Evolutionary conservation across 2,888 invertebrate genomes (phyloP).

Genomic region (Camponotus fellah): DNA sequence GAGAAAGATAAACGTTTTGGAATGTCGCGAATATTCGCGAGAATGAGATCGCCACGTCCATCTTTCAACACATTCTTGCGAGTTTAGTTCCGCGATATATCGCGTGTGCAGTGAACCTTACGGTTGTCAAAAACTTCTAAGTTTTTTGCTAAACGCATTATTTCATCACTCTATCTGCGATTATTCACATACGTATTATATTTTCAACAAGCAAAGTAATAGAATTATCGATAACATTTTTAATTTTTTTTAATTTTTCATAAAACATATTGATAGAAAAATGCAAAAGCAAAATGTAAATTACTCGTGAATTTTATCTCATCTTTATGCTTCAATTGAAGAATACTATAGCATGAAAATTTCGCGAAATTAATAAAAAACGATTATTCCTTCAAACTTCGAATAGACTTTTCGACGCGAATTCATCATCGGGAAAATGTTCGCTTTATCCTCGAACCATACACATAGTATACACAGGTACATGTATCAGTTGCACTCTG

Average conservation of each 20-base stretch:
- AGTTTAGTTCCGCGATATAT: slow-evolving; percentile 3
- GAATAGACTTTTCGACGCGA: background rate
- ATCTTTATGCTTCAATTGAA: background rate
- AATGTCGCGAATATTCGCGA: slow-evolving; percentile 18
- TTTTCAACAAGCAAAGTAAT: background rate
- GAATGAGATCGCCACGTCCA: slow-evolving; percentile 28
- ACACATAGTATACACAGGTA: slow-evolving; percentile 57
- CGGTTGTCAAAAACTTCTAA: background rate
- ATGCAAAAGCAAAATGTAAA: background rate
- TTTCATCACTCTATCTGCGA: background rate
- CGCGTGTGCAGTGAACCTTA: background rate
- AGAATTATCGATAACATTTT: background rate
- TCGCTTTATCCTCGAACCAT: slow-evolving; percentile 66
- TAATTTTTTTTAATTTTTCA: background rate
- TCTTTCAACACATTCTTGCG: slow-evolving; percentile 30
- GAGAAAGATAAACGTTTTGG: slow-evolving; percentile 8
- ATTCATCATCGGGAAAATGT: slow-evolving; percentile 47
- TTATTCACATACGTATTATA: background rate
- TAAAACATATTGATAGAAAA: background rate
- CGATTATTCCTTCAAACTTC: background rate
- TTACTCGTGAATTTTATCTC: background rate
- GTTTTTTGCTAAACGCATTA: background rate
- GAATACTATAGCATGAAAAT: background rate
- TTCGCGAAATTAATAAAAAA: background rate
- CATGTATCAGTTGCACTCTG: slow-evolving; percentile 60